Evolutionary conservation across 2,113 vertebrate genomes (phyloP).

Genomic region (Callorhinus ursinus): DNA sequence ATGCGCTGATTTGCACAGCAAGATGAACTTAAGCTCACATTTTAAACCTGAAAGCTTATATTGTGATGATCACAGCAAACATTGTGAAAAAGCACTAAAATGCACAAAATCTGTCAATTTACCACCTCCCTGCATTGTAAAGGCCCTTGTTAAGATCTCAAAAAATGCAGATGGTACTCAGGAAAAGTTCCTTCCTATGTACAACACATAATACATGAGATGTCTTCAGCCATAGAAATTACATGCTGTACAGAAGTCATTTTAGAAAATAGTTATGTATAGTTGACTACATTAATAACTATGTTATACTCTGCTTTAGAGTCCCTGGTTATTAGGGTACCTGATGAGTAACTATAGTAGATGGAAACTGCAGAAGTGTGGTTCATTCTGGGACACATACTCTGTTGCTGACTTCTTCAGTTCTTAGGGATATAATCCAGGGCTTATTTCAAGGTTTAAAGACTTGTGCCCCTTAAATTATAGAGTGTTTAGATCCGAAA

Average conservation of each 20-base stretch:
- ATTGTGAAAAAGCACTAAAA: not conserved
- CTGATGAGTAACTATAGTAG: not conserved
- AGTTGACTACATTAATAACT: not conserved
- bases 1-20: not conserved
- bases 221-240: not conserved
- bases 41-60: slow-evolving; percentile 3
- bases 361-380: not conserved
- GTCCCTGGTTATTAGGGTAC: not conserved
- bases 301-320: not conserved
- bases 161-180: not conserved
- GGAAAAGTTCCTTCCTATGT: not conserved
- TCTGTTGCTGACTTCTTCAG: not conserved
- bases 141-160: not conserved
- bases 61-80: not conserved
- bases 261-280: not conserved
- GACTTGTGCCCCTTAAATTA: not conserved
- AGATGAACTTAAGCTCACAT: not conserved
- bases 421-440: not conserved
- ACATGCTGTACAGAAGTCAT: not conserved
- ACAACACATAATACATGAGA: not conserved
- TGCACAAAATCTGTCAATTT: not conserved
- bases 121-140: not conserved
- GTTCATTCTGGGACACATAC: not conserved
- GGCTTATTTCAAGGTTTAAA: not conserved
- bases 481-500: not conserved